These are phyloP conservation scores for Bovichtus variegatus DNA, from an alignment of 2,797 vertebrate genomes.

Conservation along the genomic window DNA sequence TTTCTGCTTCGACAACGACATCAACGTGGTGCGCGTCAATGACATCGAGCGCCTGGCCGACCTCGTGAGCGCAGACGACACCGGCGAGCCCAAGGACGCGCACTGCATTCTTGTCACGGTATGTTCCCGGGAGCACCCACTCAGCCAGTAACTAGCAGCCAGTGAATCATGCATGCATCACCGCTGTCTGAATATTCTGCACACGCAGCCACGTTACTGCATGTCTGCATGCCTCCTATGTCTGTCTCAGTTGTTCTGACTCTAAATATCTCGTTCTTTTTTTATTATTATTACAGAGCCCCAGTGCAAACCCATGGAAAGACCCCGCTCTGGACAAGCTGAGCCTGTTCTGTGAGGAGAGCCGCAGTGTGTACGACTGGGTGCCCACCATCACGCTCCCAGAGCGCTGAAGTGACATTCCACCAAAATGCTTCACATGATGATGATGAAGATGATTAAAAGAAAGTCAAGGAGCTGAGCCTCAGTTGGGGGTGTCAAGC, in stretches of 20 bases:
- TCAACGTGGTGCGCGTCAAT: slow-evolving; percentile 95
- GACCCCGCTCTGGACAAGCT: slow-evolving; percentile 93
- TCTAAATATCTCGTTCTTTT: slow-evolving; percentile 18
- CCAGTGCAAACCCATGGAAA: slow-evolving; percentile 93
- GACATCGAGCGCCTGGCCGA: slow-evolving; percentile 91
- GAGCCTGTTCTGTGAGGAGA: slow-evolving; percentile 93
- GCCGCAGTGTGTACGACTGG: slow-evolving; percentile 93
- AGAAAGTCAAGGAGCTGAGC: slow-evolving; percentile 77
- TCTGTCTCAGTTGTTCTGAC: slow-evolving; percentile 10
- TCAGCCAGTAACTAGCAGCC: slow-evolving; percentile 41
- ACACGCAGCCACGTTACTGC: slow-evolving; percentile 15
- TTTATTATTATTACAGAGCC: slow-evolving; percentile 92
- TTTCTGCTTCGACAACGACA: slow-evolving; percentile 98
- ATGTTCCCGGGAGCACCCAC: slow-evolving; percentile 70
- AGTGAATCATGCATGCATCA: slow-evolving; percentile 63
- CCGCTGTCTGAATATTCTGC: slow-evolving; percentile 39
- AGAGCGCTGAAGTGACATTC: slow-evolving; percentile 85
- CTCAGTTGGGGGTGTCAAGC: slow-evolving; percentile 81
- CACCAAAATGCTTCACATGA: slow-evolving; percentile 54
- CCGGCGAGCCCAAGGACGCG: slow-evolving; percentile 91
- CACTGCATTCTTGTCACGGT: slow-evolving; percentile 99
- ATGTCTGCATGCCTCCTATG: not conserved
- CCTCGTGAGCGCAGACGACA: slow-evolving; percentile 89
- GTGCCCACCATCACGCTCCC: slow-evolving; percentile 94
- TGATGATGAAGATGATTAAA: slow-evolving; percentile 66